Evolutionary conservation across 2,797 vertebrate species (phyloP), one percentile per base, ranked within the genome.

Genomic region (Myotis daubentonii): DNA sequence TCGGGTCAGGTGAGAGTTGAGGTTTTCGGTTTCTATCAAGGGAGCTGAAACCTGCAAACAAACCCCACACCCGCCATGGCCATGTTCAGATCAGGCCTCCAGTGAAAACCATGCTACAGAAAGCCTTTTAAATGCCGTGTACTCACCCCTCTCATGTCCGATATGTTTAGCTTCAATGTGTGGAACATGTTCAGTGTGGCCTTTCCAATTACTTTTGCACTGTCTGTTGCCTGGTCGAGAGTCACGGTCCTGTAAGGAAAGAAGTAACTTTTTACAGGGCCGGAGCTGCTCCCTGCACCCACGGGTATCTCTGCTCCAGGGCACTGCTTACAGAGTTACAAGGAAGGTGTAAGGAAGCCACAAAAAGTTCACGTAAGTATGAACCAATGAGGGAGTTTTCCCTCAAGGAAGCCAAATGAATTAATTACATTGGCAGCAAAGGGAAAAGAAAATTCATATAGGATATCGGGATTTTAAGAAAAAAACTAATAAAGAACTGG

Each of bases 71-170:
- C 15, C 15, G 62, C 72, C 30, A 80, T 0, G 23, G 72, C 23
- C 82, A 13, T 81, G 49, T 30, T 96, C 51, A 80, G 38, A 28
- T 19, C 28, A 89, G 71, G 36, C 28, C 10, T 72, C 65, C 71
- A 91, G 51, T 12, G 22, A 57, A 28, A 78, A 57, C 78, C 78
- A 65, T 2, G 28, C 8, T 5, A 78, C 13, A 84, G 28, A 70
- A 86, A 84, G 28, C 70, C 80, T 22, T 78, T 38, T 19, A 62
- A 71, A 38, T 65, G 33, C 68, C 28, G 90, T 5, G 85, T 88
- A 98, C 98, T 98, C 87, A 99, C 98, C 95, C 99, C 99, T 98
- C 99, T 98, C 98, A 99, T 98, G 96, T 99, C 99, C 2, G 98
- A 98, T 95, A 99, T 99, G 93, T 99, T 99, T 94, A 99, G 74